Evolutionary conservation across 1,140 invertebrate genomes (phyloP).

Genomic region (Drosophila sp.): DNA sequence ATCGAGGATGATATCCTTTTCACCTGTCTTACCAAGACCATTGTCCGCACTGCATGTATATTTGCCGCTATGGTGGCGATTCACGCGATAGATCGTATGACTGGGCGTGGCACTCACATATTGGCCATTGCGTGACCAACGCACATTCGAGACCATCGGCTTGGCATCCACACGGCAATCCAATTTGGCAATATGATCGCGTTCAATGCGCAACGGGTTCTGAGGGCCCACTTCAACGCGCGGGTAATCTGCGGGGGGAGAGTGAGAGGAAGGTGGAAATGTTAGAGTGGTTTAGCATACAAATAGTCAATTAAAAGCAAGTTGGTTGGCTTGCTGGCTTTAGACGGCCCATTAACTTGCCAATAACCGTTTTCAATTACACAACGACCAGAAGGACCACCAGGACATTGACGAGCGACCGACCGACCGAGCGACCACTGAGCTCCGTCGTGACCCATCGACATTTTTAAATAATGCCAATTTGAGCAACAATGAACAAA

Average conservation of each 20-base stretch:
- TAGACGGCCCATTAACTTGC: conserved; percentile 69
- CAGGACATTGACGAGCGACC: too few relatives aligned
- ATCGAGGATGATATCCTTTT: conserved; percentile 91
- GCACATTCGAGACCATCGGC: conserved; percentile 90
- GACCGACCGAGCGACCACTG: conserved; percentile 42
- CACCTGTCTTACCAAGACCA: conserved; percentile 89
- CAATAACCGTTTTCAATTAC: conserved; percentile 81
- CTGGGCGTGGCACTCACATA: conserved; percentile 90
- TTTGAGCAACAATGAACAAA: conserved; percentile 47
- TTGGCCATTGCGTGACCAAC: conserved; percentile 92
- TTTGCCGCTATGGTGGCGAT: conserved; percentile 91
- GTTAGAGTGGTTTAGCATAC: conserved; percentile 49
- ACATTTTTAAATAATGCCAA: conserved; percentile 77
- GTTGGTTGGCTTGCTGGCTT: conserved; percentile 30
- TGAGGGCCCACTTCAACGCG: conserved; percentile 94
- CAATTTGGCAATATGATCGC: conserved; percentile 90
- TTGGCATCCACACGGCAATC: conserved; percentile 95
- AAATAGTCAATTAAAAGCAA: conserved; percentile 71
- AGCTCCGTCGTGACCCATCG: conserved; percentile 72
- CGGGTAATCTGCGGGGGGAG: conserved; percentile 89
- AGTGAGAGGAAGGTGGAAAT: conserved; percentile 19
- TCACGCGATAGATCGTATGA: conserved; percentile 90
- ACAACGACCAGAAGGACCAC: conserved; percentile 33
- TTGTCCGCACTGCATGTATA: conserved; percentile 95
- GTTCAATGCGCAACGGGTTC: conserved; percentile 93